Evolutionary conservation across 2,888 invertebrate species (phyloP).

Genomic region (Zhuqinia jingwanae): DNA sequence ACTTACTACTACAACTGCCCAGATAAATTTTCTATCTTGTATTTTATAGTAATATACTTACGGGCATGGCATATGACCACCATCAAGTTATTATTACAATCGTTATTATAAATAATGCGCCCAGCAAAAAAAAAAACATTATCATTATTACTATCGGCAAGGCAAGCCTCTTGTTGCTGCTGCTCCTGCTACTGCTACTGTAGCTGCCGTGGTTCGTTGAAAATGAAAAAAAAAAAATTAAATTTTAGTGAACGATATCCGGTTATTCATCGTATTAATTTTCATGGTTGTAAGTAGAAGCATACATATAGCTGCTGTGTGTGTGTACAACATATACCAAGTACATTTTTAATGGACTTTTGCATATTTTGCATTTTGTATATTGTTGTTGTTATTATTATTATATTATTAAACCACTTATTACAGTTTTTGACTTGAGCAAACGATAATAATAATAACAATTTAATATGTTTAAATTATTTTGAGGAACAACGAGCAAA

Average conservation of each 20-base stretch:
- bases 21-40: neutral
- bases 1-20: conserved; percentile 2
- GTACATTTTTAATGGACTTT: neutral
- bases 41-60: too few species aligned
- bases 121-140: conserved; percentile 46
- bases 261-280: conserved; percentile 52
- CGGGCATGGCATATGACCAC: conserved; percentile 25
- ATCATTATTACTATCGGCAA: conserved; percentile 59
- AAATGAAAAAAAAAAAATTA: conserved; percentile 41
- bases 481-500: too few species aligned
- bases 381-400: neutral
- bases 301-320: too few species aligned
- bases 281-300: neutral
- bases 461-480: too few species aligned
- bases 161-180: conserved; percentile 11
- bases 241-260: conserved; percentile 61
- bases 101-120: conserved; percentile 35
- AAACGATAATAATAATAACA: too few species aligned
- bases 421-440: neutral
- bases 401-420: neutral
- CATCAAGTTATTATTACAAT: conserved; percentile 18
- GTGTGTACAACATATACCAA: too few species aligned
- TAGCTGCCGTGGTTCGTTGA: conserved; percentile 15
- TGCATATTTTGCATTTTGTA: conserved; percentile 16
- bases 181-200: too few species aligned